phyloP scores from a whole-genome alignment of 2,888 invertebrate genomes.

The Sphaeridia pumilis region DNA sequence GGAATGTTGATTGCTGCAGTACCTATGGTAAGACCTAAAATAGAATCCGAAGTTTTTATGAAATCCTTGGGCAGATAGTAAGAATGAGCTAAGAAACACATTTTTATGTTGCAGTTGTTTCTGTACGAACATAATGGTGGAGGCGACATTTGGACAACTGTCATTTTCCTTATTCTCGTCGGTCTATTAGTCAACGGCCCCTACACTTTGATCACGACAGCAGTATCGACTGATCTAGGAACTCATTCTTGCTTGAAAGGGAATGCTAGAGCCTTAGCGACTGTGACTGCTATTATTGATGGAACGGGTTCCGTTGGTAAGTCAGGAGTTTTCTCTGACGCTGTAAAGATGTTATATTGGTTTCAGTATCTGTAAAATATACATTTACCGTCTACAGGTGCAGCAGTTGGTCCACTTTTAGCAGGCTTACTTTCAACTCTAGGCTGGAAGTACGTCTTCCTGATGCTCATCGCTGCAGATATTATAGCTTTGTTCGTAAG shows the following conservation, averaged over 20 bases:
- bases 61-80: neutral
- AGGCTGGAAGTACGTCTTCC: slow-evolving; percentile 78
- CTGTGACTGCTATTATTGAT: slow-evolving; percentile 95
- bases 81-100: neutral
- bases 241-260: slow-evolving; percentile 73
- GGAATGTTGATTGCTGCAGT: slow-evolving; percentile 66
- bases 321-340: slow-evolving; percentile 9
- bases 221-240: slow-evolving; percentile 88
- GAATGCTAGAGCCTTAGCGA: slow-evolving; percentile 79
- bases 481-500: slow-evolving; percentile 59
- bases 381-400: slow-evolving; percentile 49
- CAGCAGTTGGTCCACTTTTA: slow-evolving; percentile 81
- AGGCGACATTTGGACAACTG: slow-evolving; percentile 49
- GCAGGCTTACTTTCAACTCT: slow-evolving; percentile 64
- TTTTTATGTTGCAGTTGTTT: slow-evolving; percentile 52
- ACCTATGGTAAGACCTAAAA: slow-evolving; percentile 62
- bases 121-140: slow-evolving; percentile 64
- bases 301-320: slow-evolving; percentile 82
- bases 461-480: slow-evolving; percentile 77
- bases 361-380: neutral
- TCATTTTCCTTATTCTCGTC: slow-evolving; percentile 56
- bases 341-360: neutral
- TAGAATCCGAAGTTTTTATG: too few relatives aligned
- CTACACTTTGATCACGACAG: slow-evolving; percentile 90
- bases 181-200: slow-evolving; percentile 89